Percentiles rank a stretch among this genome's conserved stretches.
Evolutionary conservation across 2,888 invertebrate species (phyloP).

Genomic region (Thereva nobilitata): DNA sequence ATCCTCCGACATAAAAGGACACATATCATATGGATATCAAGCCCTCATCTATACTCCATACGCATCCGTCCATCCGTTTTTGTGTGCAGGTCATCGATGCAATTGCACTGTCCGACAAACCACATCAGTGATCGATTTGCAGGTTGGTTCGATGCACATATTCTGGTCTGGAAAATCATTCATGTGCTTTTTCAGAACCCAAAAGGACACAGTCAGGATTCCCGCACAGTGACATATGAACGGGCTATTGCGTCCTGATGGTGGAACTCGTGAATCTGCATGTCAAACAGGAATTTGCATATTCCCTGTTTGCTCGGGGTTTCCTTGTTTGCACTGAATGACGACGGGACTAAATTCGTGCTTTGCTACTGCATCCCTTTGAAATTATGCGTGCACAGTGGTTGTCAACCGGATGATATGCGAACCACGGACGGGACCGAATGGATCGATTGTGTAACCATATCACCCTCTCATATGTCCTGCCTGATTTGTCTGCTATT

Average conservation of each 20-base stretch:
- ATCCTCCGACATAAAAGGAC: too few relatives aligned
- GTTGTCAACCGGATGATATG: conserved; percentile 18
- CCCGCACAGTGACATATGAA: conserved; percentile 22
- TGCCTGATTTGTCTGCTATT: conserved; percentile 2
- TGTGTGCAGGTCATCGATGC: not conserved
- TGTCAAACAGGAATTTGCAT: conserved; percentile 28
- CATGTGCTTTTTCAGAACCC: conserved; percentile 17
- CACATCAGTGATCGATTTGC: conserved; percentile 31
- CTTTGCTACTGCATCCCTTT: conserved; percentile 18
- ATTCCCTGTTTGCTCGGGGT: not conserved
- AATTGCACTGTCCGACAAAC: conserved; percentile 33
- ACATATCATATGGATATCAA: too few relatives aligned
- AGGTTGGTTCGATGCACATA: conserved; percentile 25
- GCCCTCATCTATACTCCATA: too few relatives aligned
- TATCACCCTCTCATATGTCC: conserved; percentile 10
- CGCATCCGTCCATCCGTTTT: too few relatives aligned
- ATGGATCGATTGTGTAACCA: not conserved
- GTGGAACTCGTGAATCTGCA: conserved; percentile 17
- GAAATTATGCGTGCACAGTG: conserved; percentile 28
- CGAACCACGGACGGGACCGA: conserved; percentile 8
- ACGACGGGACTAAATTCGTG: conserved; percentile 3
- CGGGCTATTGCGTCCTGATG: conserved; percentile 2
- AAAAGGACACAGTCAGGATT: conserved; percentile 19
- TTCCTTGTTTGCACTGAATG: conserved; percentile 12
- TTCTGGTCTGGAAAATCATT: conserved; percentile 30